Evolutionary conservation across 2,797 vertebrate genomes (phyloP), one percentile per base, ranked within the genome.

Genomic region (Chiroxiphia lanceolata): DNA sequence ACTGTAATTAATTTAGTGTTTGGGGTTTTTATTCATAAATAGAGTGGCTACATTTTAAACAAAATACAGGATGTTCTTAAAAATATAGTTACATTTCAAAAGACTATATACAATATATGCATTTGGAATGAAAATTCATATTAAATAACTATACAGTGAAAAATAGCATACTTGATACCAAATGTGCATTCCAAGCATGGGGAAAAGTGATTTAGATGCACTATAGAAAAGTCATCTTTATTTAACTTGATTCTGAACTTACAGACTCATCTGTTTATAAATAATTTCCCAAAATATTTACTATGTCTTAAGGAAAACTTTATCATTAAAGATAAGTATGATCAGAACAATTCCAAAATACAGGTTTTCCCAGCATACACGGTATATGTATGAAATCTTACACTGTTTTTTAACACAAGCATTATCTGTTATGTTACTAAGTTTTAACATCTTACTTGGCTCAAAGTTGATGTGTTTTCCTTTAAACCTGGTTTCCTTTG

Each of bases 1-100:
- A 89, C 11, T 87, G 72, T 85, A 95, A 97, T 65, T 96, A 92
- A 92, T 40, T 96, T 84, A 92, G 68, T 48, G 75, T 63, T 74
- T 71, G 56, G 2, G 3, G 0, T 0, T 40, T 87, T 94, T 96
- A 97, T 94, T 97, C 29, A 97, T 96, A 94, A 96, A 92, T 91
- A 95, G 33, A 93, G 29, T 54, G 16, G 40, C 51, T 87, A 76
- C n/a, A 70, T 82, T 76, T 93, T 87, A 90, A 94, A 87, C n/a
- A 96, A 95, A 91, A 93, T 84, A 94, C 22, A 89, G 22, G 40
- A 77, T 19, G n/a, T 79, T 95, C 77, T 79, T 89, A 51, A 88
- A 95, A 95, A 95, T 86, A 85, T 9, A 79, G 34, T 67, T 87
- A 56, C 21, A 60, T 90, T 95, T 94, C 31, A 63, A 78, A 89